Conservation (phyloP, 2,113 vertebrate genomes). For the Chelonoidis abingdonii region DNA sequence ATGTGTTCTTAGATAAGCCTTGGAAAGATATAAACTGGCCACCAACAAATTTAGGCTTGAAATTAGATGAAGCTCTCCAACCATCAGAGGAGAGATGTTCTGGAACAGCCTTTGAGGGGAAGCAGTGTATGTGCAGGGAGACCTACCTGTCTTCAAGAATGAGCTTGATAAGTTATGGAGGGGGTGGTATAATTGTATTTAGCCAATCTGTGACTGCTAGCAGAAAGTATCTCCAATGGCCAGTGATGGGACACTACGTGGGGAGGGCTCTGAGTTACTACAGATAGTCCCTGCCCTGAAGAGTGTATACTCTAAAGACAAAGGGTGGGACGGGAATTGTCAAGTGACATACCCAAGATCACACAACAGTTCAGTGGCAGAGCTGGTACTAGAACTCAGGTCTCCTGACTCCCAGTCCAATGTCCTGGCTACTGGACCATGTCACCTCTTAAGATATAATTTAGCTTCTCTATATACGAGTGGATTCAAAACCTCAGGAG, state of each 20-base stretch:
- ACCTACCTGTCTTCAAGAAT: not conserved
- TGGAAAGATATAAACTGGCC: not conserved
- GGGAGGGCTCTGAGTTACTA: too few relatives aligned
- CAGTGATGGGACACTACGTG: too few relatives aligned
- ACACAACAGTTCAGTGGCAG: not conserved
- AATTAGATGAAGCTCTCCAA: not conserved
- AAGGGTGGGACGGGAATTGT: fast-evolving
- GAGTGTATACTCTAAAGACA: not conserved
- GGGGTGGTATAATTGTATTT: not conserved
- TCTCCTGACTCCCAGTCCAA: not conserved
- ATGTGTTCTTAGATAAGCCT: fast-evolving
- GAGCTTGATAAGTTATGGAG: not conserved
- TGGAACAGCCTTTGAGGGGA: not conserved
- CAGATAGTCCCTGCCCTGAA: not conserved
- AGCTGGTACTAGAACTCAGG: not conserved
- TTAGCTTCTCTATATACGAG: not conserved
- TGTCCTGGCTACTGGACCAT: not conserved
- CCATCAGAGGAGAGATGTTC: not conserved
- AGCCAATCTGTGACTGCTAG: too few relatives aligned
- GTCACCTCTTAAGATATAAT: not conserved
- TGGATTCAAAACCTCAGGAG: constrained; percentile 28
- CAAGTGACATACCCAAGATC: not conserved
- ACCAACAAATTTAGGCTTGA: not conserved
- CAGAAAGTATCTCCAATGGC: too few relatives aligned
- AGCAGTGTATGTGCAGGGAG: not conserved